Evolutionary conservation across 1,140 invertebrate species (phyloP), one percentile per base, ranked within the genome.

Genomic region (Coelopa frigida): DNA sequence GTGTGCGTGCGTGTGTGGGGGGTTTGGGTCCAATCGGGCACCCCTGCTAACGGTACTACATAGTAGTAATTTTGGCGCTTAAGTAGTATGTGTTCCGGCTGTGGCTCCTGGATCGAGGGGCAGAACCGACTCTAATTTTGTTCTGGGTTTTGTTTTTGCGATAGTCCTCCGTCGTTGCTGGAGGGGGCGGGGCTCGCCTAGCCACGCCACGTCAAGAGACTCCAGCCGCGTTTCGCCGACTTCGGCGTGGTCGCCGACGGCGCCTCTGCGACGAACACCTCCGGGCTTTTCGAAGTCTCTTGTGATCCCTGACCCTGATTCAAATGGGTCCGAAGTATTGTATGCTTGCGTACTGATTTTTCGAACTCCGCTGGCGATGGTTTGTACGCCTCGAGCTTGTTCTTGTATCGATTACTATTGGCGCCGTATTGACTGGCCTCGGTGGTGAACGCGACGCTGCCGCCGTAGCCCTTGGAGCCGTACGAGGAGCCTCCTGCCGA

Each of bases 281-380:
- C n/a, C n/a, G n/a, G n/a, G n/a, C n/a, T n/a, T n/a, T n/a, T n/a
- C n/a, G n/a, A n/a, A n/a, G n/a, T n/a, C n/a, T n/a, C n/a, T n/a
- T n/a, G n/a, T n/a, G n/a, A n/a, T n/a, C n/a, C n/a, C n/a, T n/a
- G n/a, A n/a, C n/a, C 14, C 14, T 37, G 35, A 38, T 18, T 31
- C 61, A 65, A 53, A 45, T 53, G 62, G 55, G 62, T 66, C 48
- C 62, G 58, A 58, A 66, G 49, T 55, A 66, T 49, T 31, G 62
- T 66, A 44, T 66, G 62, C 41, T 66, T 66, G 40, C 58, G 58
- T 59, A 66, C 52, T 38, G 63, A 57, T 49, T 55, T 63, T 58
- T 67, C 53, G 22, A 61, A 67, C 50, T 67, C 62, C 41, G 57
- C 38, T 27, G 62, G 42, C 40, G 57, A 51, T 38, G 63, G 63